These are phyloP conservation scores for Dreissena polymorpha DNA, from an alignment of 1,140 invertebrate genomes.

Conservation along the genomic window DNA sequence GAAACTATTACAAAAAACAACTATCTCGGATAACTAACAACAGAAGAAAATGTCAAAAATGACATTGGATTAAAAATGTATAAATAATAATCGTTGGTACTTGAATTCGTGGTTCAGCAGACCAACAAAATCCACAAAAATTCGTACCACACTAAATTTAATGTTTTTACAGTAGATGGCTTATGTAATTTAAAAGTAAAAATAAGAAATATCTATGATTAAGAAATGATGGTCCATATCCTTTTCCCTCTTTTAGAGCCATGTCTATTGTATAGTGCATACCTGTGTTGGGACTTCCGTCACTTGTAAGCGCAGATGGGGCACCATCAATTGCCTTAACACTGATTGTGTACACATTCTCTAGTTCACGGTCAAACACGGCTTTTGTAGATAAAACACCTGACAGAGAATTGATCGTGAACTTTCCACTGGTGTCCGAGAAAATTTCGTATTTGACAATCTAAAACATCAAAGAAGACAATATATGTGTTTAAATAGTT, in stretches of 20 bases:
- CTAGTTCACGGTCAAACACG: conserved; percentile 56
- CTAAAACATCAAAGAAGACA: conserved; percentile 28
- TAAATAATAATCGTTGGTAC: too few species aligned
- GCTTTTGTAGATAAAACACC: conserved; percentile 49
- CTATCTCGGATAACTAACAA: too few species aligned
- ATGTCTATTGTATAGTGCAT: background rate
- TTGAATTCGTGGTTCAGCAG: too few species aligned
- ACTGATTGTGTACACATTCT: conserved; percentile 33
- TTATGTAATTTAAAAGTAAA: too few species aligned
- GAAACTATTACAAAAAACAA: too few species aligned
- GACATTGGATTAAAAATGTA: too few species aligned
- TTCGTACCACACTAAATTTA: too few species aligned
- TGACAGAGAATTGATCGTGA: conserved; percentile 33
- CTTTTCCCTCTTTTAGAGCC: background rate
- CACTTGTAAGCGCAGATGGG: conserved; percentile 35
- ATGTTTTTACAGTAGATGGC: too few species aligned
- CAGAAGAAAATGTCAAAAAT: too few species aligned
- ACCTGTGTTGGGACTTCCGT: conserved; percentile 55
- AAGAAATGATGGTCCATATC: background rate
- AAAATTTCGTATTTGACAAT: conserved; percentile 15
- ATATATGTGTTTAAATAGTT: background rate
- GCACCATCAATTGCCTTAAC: conserved; percentile 54
- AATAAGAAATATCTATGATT: background rate
- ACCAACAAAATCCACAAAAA: too few species aligned
- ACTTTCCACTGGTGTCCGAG: background rate